These are phyloP conservation scores for Rhysida immarginata DNA, from an alignment of 1,140 invertebrate genomes.

Conservation along the genomic window DNA sequence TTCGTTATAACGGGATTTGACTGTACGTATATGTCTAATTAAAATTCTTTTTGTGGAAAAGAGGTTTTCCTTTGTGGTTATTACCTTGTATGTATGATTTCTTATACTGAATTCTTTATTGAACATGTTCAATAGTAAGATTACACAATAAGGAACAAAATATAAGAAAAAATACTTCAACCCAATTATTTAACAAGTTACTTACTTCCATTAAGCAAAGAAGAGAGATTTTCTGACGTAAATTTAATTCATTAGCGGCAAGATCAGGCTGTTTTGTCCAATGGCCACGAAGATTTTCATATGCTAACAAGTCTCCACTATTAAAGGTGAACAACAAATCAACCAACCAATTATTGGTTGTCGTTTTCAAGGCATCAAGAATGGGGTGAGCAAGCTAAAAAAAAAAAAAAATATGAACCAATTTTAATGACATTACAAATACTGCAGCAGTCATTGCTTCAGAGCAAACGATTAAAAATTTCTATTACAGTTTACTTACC, in stretches of 20 bases:
- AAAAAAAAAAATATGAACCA: neutral
- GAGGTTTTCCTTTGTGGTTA: too few species aligned
- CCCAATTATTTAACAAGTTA: too few species aligned
- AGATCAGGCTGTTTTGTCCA: slow-evolving; percentile 78
- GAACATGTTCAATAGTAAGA: too few species aligned
- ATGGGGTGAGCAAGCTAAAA: slow-evolving; percentile 79
- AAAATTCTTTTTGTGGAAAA: too few species aligned
- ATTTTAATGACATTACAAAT: too few species aligned
- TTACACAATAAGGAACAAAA: too few species aligned
- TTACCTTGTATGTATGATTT: too few species aligned
- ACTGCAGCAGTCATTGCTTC: too few species aligned
- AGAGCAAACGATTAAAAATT: neutral
- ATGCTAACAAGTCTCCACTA: slow-evolving; percentile 69
- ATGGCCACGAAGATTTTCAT: slow-evolving; percentile 60
- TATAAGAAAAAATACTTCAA: too few species aligned
- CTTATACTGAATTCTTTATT: too few species aligned
- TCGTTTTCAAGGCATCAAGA: slow-evolving; percentile 63
- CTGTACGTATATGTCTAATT: too few species aligned
- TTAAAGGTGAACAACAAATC: slow-evolving; percentile 86
- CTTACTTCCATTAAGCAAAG: slow-evolving; percentile 89
- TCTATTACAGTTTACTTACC: slow-evolving; percentile 30
- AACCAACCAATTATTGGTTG: slow-evolving; percentile 73
- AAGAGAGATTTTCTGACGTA: slow-evolving; percentile 84
- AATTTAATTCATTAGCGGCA: slow-evolving; percentile 59
- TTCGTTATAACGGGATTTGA: too few species aligned